These are phyloP conservation scores for Caligus rogercresseyi DNA, from an alignment of 1,140 invertebrate genomes.

Conservation along the genomic window DNA sequence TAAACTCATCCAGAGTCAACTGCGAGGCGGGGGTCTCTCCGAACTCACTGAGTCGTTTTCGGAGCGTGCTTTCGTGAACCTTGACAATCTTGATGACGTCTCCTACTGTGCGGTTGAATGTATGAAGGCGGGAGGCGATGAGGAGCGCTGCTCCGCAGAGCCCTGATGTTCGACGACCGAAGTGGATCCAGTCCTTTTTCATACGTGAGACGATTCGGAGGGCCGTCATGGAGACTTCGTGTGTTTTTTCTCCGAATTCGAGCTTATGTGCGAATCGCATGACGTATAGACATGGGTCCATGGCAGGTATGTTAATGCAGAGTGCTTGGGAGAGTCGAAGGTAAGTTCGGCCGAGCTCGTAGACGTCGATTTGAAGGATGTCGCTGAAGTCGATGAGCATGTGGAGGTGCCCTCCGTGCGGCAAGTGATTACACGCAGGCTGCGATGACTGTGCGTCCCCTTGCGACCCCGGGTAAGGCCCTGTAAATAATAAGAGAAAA, in stretches of 20 bases:
- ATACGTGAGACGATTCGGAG: constrained; percentile 81
- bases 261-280: constrained; percentile 73
- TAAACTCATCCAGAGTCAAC: constrained; percentile 88
- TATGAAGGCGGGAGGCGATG: constrained; percentile 63
- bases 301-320: constrained; percentile 77
- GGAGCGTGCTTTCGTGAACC: constrained; percentile 79
- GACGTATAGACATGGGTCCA: constrained; percentile 34
- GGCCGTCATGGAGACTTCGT: constrained; percentile 87
- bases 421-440: constrained; percentile 96
- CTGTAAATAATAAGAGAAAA: too few species aligned
- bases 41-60: constrained; percentile 84
- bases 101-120: constrained; percentile 63
- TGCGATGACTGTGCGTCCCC: constrained; percentile 75
- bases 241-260: constrained; percentile 74
- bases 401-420: constrained; percentile 82
- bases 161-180: constrained; percentile 81
- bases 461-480: constrained; percentile 70
- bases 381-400: constrained; percentile 96
- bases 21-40: constrained; percentile 76
- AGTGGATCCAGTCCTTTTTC: constrained; percentile 95
- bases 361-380: constrained; percentile 84
- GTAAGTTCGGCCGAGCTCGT: constrained; percentile 81
- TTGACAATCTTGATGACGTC: constrained; percentile 91
- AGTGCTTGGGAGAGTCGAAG: constrained; percentile 67
- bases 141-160: constrained; percentile 64